Percentiles rank a stretch among this genome's conserved stretches.
phyloP scores from a whole-genome alignment of 35 echinoderm and acorn worm species.

The Lytechinus pictus region DNA sequence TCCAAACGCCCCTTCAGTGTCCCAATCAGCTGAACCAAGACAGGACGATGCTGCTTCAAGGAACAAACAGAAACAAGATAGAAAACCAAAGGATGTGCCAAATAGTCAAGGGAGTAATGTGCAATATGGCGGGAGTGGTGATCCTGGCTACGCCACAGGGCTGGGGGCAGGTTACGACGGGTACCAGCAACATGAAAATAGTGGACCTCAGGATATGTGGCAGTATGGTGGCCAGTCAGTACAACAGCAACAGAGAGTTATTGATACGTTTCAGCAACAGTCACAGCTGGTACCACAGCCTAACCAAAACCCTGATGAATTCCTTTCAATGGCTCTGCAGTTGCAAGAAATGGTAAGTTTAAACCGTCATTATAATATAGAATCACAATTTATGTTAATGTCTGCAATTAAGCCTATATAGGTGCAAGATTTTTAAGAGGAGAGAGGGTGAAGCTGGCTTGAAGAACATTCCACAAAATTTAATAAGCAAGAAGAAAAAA shows the following conservation, averaged over 20 bases:
- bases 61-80: not conserved
- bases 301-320: constrained; percentile 78
- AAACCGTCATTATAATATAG: not conserved
- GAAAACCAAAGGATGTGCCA: constrained; percentile 9
- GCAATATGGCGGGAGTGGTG: constrained; percentile 42
- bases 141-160: not conserved
- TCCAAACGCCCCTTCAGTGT: constrained; percentile 63
- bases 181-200: constrained; percentile 54
- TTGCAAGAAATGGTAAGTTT: constrained; percentile 83
- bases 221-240: constrained; percentile 63
- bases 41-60: constrained; percentile 2
- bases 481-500: too few relatives aligned
- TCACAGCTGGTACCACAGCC: constrained; percentile 59
- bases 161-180: constrained; percentile 21
- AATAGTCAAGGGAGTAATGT: constrained; percentile 25
- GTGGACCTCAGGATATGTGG: constrained; percentile 65
- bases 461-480: too few relatives aligned
- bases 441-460: not conserved
- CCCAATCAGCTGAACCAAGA: not conserved
- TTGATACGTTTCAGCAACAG: constrained; percentile 55
- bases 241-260: constrained; percentile 68
- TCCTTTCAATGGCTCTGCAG: constrained; percentile 79
- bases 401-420: not conserved
- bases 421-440: not conserved
- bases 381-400: not conserved